Conservation (phyloP, 2,888 invertebrate species). For the Pocota personata region DNA sequence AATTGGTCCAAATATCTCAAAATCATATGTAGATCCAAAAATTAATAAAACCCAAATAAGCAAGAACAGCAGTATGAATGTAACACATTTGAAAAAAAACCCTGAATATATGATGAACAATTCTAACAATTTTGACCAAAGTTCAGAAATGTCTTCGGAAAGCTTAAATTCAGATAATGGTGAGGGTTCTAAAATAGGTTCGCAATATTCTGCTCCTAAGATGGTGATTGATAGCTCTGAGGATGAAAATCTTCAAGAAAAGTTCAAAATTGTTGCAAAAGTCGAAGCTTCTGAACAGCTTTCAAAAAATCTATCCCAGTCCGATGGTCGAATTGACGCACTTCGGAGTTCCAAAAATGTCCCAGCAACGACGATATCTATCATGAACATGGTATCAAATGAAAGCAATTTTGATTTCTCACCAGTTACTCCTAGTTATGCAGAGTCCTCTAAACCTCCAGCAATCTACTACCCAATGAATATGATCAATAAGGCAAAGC, state of each 20-base stretch:
- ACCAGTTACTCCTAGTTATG: not conserved
- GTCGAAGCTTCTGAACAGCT: conserved; percentile 11
- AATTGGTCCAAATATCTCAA: too few species aligned
- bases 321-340: not conserved
- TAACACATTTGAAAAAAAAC: too few species aligned
- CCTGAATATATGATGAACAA: too few species aligned
- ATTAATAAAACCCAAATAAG: too few species aligned
- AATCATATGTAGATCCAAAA: too few species aligned
- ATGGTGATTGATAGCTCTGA: not conserved
- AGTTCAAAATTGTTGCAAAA: not conserved
- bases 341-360: not conserved
- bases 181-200: not conserved
- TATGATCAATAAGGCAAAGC: not conserved
- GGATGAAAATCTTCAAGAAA: conserved; percentile 18
- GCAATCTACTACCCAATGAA: conserved; percentile 51
- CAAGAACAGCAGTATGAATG: too few species aligned
- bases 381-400: not conserved
- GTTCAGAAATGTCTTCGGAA: not conserved
- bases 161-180: not conserved
- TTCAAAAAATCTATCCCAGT: not conserved
- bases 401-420: not conserved
- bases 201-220: not conserved
- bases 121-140: not conserved
- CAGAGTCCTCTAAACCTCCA: conserved; percentile 3
- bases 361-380: not conserved